Percentiles rank a stretch among this genome's conserved stretches.
phyloP scores from a whole-genome alignment of 2,888 invertebrate species.

The Holacanthella duospinosa region DNA sequence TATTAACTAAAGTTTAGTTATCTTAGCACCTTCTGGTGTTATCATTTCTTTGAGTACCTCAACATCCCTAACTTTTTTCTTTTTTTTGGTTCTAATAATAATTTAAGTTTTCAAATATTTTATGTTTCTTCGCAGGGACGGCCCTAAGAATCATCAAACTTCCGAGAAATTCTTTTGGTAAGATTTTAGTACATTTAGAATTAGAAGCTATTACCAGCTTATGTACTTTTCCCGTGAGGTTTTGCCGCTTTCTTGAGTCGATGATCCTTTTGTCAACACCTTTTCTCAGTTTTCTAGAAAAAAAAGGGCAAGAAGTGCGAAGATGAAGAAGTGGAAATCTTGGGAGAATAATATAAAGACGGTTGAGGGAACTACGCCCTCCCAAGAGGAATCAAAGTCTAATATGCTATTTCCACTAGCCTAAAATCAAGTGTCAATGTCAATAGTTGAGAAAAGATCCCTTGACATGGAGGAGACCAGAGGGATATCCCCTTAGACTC shows the following conservation, averaged over 20 bases:
- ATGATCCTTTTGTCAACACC: slow-evolving; percentile 20
- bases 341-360: neutral
- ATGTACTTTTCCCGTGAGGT: neutral
- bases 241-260: neutral
- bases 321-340: slow-evolving; percentile 9
- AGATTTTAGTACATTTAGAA: neutral
- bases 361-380: slow-evolving; percentile 14
- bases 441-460: slow-evolving; percentile 12
- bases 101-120: neutral
- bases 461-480: slow-evolving; percentile 15
- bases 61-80: too few relatives aligned
- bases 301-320: neutral
- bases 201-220: neutral
- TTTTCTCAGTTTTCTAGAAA: slow-evolving; percentile 2
- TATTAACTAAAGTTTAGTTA: too few relatives aligned
- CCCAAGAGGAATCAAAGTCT: slow-evolving; percentile 13
- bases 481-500: neutral
- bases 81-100: too few relatives aligned
- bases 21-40: too few relatives aligned
- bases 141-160: slow-evolving; percentile 16
- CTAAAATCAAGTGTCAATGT: slow-evolving; percentile 16
- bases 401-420: neutral
- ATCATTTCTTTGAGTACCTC: too few relatives aligned
- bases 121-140: neutral
- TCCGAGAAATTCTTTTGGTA: slow-evolving; percentile 22